Evolutionary conservation across 2,113 vertebrate species (phyloP), one percentile per base, ranked within the genome.

Genomic region (Carlito syrichta): DNA sequence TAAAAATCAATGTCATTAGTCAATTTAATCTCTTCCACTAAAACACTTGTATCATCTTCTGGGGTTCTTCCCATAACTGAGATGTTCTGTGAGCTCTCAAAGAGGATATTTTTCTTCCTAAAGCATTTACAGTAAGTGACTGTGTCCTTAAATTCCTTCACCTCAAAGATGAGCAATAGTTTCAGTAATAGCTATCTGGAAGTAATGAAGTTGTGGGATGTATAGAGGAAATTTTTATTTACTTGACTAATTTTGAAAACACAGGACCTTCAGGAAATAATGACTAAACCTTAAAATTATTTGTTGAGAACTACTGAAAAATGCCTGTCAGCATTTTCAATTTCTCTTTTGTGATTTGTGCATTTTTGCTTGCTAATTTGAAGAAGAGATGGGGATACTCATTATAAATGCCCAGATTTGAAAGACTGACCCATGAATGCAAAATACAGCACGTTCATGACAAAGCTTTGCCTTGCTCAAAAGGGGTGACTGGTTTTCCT

Each of bases 1-100:
- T 1, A 48, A 91, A 93, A 96, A 95, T 92, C 32, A 63, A 38
- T 73, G 85, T 73, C 78, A 74, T 96, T 89, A 38, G 66, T 96
- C 89, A 95, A 89, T 89, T 32, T 88, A 68, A 89, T 77, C 48
- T 91, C 48, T 92, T 93, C 43, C 27, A 93, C 63, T 82, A 82
- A 63, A 93, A 43, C 23, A 86, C 38, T 38, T 93, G 50, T 66
- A n/a, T 45, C 86, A 86, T 62, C 12, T 89, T 82, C 66, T 58
- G 62, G 58, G 63, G 71, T 74, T 85, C 89, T 83, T 92, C 68
- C 35, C 43, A 43, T 25, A 92, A 77, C 76, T 79, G 71, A 92
- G 60, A 90, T 20, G 27, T 48, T 60, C 30, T 38, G 95, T 79
- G 85, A 90, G 43, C 23, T 89, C 79, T 87, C 38, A 62, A 87